A percentile compares a stretch with the other conserved stretches of the same genome.
Evolutionary conservation across 2,888 invertebrate species (phyloP).

Genomic region (Oligia strigilis): DNA sequence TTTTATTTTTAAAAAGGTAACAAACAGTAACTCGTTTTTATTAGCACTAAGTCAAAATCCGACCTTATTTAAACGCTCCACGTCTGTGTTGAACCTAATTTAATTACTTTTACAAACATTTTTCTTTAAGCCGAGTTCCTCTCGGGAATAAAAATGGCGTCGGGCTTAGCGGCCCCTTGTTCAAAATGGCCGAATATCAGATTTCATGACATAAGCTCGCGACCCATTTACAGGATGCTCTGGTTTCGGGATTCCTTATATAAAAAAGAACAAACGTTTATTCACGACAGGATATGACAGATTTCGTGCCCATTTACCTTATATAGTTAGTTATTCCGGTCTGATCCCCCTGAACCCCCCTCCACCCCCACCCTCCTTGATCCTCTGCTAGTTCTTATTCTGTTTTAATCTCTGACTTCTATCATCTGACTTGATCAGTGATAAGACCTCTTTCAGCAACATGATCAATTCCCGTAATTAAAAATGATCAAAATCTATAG

Average conservation of each 20-base stretch:
- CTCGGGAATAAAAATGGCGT: conserved; percentile 36
- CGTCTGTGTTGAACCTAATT: conserved; percentile 46
- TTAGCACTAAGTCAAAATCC: conserved; percentile 39
- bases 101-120: conserved; percentile 54
- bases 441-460: not conserved
- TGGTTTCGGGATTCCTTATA: not conserved
- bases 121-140: conserved; percentile 27
- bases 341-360: no score
- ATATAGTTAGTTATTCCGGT: no score
- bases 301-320: not conserved
- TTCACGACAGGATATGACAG: not conserved
- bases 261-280: not conserved
- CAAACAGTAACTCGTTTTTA: conserved; percentile 40
- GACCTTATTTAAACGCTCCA: conserved; percentile 45
- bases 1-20: conserved; percentile 25
- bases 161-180: conserved; percentile 36
- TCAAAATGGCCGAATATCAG: conserved; percentile 49
- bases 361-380: no score
- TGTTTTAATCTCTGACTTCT: not conserved
- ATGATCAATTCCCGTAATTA: not conserved
- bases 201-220: conserved; percentile 53
- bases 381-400: no score
- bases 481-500: no score
- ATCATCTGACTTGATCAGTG: not conserved
- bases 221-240: conserved; percentile 55